Evolutionary conservation across 2,888 invertebrate species (phyloP), one percentile per base, ranked within the genome.

Genomic region (Dicranocentrus wangi): DNA sequence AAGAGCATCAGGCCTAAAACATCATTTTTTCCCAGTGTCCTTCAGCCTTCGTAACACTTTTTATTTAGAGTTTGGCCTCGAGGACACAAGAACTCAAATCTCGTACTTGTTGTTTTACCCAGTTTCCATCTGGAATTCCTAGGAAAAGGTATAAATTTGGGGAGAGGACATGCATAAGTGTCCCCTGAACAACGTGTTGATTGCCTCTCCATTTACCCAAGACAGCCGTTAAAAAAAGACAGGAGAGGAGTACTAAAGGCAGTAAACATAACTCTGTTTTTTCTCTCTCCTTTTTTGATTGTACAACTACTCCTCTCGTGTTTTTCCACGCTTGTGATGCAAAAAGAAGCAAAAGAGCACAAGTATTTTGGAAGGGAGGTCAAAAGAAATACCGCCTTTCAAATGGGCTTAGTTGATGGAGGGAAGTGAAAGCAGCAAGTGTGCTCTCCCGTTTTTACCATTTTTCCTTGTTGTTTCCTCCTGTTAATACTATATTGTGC

Each of bases 111-210:
- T 58, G 58, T 19, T 58, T 8, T 53, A n/a, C 21, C 53, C 53
- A 17, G n/a, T 58, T 58, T n/a, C 23, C 58, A 25, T 32, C 17
- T 60, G 27, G 58, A 25, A 23, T 58, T 8, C 13, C 13, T 2
- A 65, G 42, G 32, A 42, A 32, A 13, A 39, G 10, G 43, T 65
- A 69, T 69, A 69, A 69, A 69, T 69, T 55, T 69, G 28, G 55
- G 25, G 32, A 25, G 69, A 51, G 17, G 69, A 69, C 55, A 51
- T 69, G 55, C 51, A 43, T 39, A 27, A 60, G 68, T 77, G 61
- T 61, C 77, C 61, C 23, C 58, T 77, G 47, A 69, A 69, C 77
- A 77, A 77, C 77, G 47, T 69, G 77, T 77, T 77, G 77, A 69
- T 77, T 77, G 60, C 61, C 43, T 77, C 77, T 77, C 60, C 69